phyloP scores from a whole-genome alignment of 2,113 vertebrate genomes.

The Choloepus hoffmanni region DNA sequence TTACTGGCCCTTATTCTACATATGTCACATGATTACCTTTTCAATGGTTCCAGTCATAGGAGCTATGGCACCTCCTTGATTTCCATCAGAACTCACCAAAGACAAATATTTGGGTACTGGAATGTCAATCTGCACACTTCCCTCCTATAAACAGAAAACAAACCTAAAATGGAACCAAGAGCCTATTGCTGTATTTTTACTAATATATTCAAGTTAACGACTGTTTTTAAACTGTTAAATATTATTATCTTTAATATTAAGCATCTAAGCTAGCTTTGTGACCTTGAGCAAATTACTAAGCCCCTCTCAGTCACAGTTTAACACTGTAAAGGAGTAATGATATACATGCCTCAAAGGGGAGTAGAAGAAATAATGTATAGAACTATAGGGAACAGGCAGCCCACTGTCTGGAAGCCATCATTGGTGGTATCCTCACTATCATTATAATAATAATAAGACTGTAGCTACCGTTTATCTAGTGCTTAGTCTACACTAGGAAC shows the following conservation, averaged over 20 bases:
- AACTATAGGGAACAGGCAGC: neutral
- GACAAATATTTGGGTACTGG: constrained; percentile 94
- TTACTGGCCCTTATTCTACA: neutral
- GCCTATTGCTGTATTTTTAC: neutral
- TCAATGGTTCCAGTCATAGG: constrained; percentile 99
- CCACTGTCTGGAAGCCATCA: neutral
- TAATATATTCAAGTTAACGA: neutral
- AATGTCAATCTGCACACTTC: constrained; percentile 89
- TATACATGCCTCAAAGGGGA: neutral
- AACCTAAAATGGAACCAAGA: constrained; percentile 10
- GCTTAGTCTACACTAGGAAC: neutral
- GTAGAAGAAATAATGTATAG: neutral
- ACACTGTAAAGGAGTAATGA: neutral
- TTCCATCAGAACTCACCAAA: constrained; percentile 85
- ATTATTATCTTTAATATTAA: neutral
- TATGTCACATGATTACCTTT: constrained; percentile 88
- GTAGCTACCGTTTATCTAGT: neutral
- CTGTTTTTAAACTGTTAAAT: neutral
- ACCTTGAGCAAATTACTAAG: neutral
- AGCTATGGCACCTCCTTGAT: constrained; percentile 90
- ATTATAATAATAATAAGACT: neutral
- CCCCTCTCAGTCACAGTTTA: neutral
- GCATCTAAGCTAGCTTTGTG: neutral
- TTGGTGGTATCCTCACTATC: neutral
- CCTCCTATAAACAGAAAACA: constrained; percentile 87